Percentiles rank a stretch among this genome's conserved stretches.
These are phyloP conservation scores for Xanthorhoe designata DNA, from an alignment of 2,888 invertebrate species.

Conservation along the genomic window DNA sequence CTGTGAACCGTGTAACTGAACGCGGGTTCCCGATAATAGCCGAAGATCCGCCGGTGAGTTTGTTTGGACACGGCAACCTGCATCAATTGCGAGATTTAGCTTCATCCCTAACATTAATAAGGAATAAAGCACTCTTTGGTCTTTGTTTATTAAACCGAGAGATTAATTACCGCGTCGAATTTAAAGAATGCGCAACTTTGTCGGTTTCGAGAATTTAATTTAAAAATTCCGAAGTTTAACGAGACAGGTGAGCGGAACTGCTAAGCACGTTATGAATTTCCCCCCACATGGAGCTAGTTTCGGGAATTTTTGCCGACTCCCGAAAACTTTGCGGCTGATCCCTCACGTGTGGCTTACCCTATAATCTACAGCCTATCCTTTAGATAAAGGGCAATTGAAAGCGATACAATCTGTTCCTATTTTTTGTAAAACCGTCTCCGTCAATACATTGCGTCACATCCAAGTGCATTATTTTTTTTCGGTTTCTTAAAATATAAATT, in stretches of 20 bases:
- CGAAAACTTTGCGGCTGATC: constrained; percentile 75
- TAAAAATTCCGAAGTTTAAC: constrained; percentile 84
- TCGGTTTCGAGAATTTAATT: constrained; percentile 81
- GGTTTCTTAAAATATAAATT: too few relatives aligned
- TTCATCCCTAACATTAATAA: constrained; percentile 79
- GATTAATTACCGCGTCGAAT: constrained; percentile 75
- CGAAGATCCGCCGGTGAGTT: constrained; percentile 66
- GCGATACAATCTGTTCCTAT: background rate
- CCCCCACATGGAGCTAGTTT: constrained; percentile 74
- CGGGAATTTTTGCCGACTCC: constrained; percentile 75
- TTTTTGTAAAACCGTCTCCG: background rate
- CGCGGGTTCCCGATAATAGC: constrained; percentile 75
- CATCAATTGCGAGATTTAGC: constrained; percentile 82
- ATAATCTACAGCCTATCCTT: constrained; percentile 24
- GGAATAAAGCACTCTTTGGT: constrained; percentile 71
- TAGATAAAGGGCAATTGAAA: background rate
- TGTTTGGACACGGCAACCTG: constrained; percentile 71
- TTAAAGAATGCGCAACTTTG: constrained; percentile 82
- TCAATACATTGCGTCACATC: background rate
- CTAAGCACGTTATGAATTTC: constrained; percentile 84
- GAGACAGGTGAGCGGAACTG: constrained; percentile 83
- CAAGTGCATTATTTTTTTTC: background rate
- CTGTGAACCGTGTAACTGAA: constrained; percentile 67
- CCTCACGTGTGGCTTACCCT: constrained; percentile 59
- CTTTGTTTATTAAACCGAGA: constrained; percentile 74